Conservation (phyloP, 2,797 vertebrate species). For the Parauchenoglanis ngamensis region DNA sequence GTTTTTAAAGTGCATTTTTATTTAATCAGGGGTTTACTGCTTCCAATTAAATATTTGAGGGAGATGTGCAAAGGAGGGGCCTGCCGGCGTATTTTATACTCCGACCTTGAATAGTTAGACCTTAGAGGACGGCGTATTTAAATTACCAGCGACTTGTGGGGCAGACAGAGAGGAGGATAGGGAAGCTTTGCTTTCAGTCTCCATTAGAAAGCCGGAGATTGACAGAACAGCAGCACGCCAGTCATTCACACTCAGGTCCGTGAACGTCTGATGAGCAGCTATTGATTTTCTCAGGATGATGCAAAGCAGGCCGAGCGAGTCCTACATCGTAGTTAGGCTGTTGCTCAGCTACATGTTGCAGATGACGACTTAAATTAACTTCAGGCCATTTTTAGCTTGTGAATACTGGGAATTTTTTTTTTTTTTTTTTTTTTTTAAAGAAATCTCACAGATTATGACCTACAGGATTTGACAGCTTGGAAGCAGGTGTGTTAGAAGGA, state of each 20-base stretch:
- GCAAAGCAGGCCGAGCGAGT: neutral
- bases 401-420: neutral
- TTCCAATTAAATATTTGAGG: constrained; percentile 74
- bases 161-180: constrained; percentile 23
- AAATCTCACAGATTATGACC: neutral
- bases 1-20: constrained; percentile 68
- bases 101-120: constrained; percentile 57
- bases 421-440: neutral
- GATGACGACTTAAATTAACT: constrained; percentile 10
- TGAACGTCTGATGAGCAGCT: constrained; percentile 40
- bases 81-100: constrained; percentile 53
- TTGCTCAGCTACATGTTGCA: constrained; percentile 10
- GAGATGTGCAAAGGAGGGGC: constrained; percentile 61
- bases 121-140: constrained; percentile 59
- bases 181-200: constrained; percentile 35
- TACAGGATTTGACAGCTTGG: constrained; percentile 14
- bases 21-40: constrained; percentile 71
- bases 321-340: neutral
- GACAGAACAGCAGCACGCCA: constrained; percentile 11
- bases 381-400: neutral
- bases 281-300: constrained; percentile 35
- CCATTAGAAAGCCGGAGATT: constrained; percentile 19
- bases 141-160: constrained; percentile 29
- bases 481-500: neutral
- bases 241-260: constrained; percentile 31